Evolutionary conservation across 1,140 invertebrate genomes (phyloP), one percentile per base, ranked within the genome.

Genomic region (Charaxes varanes): DNA sequence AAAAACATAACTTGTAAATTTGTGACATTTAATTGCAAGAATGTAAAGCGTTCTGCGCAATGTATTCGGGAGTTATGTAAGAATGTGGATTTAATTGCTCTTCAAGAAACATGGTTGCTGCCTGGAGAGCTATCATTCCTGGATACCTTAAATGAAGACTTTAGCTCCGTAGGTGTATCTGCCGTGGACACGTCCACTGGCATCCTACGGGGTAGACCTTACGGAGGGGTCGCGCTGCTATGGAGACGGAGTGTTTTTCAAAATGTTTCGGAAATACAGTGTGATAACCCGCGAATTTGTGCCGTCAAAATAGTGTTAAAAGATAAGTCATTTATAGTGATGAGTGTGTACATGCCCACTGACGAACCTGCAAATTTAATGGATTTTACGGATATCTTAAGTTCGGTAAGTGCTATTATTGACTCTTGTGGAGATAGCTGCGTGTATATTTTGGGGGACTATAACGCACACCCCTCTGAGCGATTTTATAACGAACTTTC

Each of bases 291-390:
- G 7, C 36, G 52, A 4, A 13, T 54, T 1, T 28, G 31, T 36
- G 58, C 48, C 4, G 36, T 53, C 3, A 37, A 51, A 17, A 26
- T 62, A 7, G n/a, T 19, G n/a, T 15, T 46, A 11, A 5, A 18
- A 6, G 6, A 37, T 21, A 47, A 31, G 14, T 45, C 40, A 1
- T 18, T 62, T 24, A 5, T 58, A 22, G 42, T 62, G 23, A 19
- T 62, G 4, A 48, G 43, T 42, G 41, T 63, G 2, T 57, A 61
- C 15, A 56, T 61, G 53, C 57, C 53, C 2, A 46, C 41, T 1
- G 38, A 55, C 11, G 5, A 2, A 6, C 10, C 21, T 4, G 28
- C 1, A 1, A 55, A 55, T 21, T 11, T 48, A 21, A 12, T 16
- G 11, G 37, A 52, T 8, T 61, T 56, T 32, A 53, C 53, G 13